Conservation (phyloP, 2,888 invertebrate genomes). For the Apamea monoglypha region DNA sequence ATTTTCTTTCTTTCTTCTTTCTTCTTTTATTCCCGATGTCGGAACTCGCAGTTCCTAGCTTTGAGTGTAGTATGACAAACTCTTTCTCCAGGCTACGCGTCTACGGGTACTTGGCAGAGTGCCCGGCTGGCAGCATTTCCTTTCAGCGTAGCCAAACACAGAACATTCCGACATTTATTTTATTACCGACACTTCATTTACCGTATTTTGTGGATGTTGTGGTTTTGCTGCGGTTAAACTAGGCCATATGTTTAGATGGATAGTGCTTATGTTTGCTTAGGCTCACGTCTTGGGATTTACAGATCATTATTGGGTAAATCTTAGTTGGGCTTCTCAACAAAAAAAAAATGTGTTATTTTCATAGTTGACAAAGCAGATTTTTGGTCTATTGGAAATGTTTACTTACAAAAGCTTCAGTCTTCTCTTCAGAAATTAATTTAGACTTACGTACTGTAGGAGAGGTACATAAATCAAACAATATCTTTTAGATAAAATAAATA, state of each 20-base stretch:
- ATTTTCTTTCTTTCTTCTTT: no score
- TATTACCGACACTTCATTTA: slow-evolving; percentile 36
- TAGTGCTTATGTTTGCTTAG: background rate
- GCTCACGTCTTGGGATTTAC: background rate
- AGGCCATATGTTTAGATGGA: background rate
- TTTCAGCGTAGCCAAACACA: slow-evolving; percentile 44
- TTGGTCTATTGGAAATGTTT: no score
- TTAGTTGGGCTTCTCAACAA: background rate
- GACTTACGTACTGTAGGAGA: no score
- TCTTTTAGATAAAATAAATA: no score
- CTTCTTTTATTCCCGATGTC: background rate
- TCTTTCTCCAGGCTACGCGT: slow-evolving; percentile 51
- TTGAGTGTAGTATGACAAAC: slow-evolving; percentile 18
- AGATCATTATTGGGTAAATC: background rate
- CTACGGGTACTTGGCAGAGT: slow-evolving; percentile 41
- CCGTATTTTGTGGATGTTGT: slow-evolving; percentile 22
- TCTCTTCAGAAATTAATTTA: no score
- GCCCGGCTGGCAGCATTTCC: slow-evolving; percentile 50
- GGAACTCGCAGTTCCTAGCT: background rate
- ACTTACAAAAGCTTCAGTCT: background rate
- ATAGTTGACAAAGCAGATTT: background rate
- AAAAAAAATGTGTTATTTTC: background rate
- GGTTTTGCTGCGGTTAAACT: slow-evolving; percentile 15
- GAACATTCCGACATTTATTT: slow-evolving; percentile 27
- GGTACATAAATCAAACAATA: no score